Evolutionary conservation across 2,113 vertebrate genomes (phyloP).

Genomic region (Gavialis gangeticus): DNA sequence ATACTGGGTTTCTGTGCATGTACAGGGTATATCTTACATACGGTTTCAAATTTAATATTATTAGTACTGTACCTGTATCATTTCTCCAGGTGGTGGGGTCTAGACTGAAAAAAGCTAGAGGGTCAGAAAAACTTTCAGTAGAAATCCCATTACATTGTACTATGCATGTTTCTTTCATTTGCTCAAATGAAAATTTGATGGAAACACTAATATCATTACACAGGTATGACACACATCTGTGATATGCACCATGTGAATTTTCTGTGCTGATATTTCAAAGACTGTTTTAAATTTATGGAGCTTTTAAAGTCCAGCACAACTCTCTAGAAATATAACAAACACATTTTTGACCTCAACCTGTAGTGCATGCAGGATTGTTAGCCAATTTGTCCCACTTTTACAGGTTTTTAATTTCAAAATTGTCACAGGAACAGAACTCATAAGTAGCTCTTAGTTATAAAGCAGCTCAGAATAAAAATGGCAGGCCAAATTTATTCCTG

Average conservation of each 20-base stretch:
- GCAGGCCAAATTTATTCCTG: neutral
- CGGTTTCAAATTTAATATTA: neutral
- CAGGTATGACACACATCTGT: conserved; percentile 26
- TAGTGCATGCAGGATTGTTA: neutral
- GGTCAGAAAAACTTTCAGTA: neutral
- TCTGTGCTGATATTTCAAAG: conserved; percentile 17
- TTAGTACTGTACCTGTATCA: neutral
- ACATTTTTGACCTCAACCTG: conserved; percentile 22
- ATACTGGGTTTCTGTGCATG: neutral
- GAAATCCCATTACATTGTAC: conserved; percentile 20
- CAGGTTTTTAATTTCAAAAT: conserved; percentile 38
- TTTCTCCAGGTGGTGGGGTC: neutral
- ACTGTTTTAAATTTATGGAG: conserved; percentile 29
- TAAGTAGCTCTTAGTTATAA: conserved; percentile 20
- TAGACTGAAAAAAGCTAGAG: neutral
- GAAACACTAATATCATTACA: conserved; percentile 44
- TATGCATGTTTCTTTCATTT: conserved; percentile 52
- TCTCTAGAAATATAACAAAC: conserved; percentile 36
- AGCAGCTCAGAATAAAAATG: conserved; percentile 24
- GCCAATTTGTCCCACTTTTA: conserved; percentile 41
- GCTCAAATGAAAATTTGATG: conserved; percentile 33
- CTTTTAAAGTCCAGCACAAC: conserved; percentile 8
- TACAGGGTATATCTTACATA: neutral
- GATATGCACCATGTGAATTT: neutral
- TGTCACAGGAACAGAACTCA: neutral